A percentile compares a stretch with the other conserved stretches of the same genome.
Conservation (phyloP, 2,113 vertebrate genomes). For the Gymnogyps californianus region DNA sequence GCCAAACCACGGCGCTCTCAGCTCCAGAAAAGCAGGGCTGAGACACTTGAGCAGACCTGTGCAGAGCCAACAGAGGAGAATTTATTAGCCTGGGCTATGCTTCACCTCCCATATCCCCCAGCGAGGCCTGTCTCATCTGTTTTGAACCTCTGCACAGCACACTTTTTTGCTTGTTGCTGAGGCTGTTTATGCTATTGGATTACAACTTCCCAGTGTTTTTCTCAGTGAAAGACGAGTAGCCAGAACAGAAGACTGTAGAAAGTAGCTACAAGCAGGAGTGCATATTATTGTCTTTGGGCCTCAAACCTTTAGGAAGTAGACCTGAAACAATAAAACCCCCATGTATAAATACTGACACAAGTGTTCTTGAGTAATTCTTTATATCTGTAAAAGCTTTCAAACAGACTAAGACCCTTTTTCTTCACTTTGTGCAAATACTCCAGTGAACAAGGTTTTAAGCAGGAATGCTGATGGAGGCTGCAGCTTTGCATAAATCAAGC, state of each 20-base stretch:
- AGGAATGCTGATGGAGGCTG: neutral
- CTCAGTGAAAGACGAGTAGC: neutral
- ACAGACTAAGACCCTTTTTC: neutral
- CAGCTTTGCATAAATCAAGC: neutral
- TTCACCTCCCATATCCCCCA: slow-evolving; percentile 1
- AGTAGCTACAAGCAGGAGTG: neutral
- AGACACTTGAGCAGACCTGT: neutral
- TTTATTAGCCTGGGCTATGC: slow-evolving; percentile 35
- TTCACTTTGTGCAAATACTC: neutral
- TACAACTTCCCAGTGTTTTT: neutral
- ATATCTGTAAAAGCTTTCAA: neutral
- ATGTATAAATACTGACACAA: neutral
- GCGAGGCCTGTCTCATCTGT: neutral
- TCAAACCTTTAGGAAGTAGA: neutral
- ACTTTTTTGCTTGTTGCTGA: neutral
- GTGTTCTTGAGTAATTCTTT: neutral
- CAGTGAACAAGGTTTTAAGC: neutral
- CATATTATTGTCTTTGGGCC: neutral
- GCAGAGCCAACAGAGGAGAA: slow-evolving; percentile 1
- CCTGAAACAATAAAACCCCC: neutral
- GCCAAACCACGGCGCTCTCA: neutral
- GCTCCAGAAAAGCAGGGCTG: neutral
- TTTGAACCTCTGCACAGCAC: neutral
- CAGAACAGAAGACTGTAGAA: neutral
- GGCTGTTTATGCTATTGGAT: slow-evolving; percentile 30